Evolutionary conservation across 2,797 vertebrate species (phyloP), one percentile per base, ranked within the genome.

Genomic region (Cichlasoma orientale): DNA sequence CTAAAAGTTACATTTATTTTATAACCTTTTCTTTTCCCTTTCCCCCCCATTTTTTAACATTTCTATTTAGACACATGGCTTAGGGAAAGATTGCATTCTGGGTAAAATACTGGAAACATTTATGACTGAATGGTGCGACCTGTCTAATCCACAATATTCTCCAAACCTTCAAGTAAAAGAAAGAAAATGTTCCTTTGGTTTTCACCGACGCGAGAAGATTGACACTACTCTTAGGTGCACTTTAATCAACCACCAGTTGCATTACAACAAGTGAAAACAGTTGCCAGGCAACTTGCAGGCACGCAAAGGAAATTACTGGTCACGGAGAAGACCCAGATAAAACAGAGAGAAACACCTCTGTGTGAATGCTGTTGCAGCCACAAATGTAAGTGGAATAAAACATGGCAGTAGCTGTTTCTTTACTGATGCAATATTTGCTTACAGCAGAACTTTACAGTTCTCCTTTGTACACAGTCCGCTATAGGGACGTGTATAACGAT

Each of bases 361-460:
- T 59, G 41, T 7, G 72, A 73, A 31, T n/a, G 56, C 23, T 31
- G 25, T 16, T 81, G 63, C 18, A 29, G 13, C 10, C 63, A 29
- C 29, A 29, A 29, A 68, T 50, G 11, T 13, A 68, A 68, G 14
- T 29, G 5, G 77, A 85, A 87, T 82, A 85, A 90, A 87, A 88
- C 76, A 90, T 52, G 69, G 88, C 66, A 41, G 70, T 25, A 56
- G 41, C 44, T 63, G 44, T 7, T 6, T 81, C 79, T 69, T 23
- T 74, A 23, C 50, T 89, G 72, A 91, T 84, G 79, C 68, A 90
- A 84, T 80, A 66, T 90, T 88, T 90, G 31, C 72, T 75, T 74
- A 56, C 63, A 86, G 55, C 81, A 55, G 41, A 85, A 52, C 25
- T 56, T 55, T 83, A 71, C 9, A 19, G 53, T 80, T 82, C 38